Percentiles rank a stretch among this genome's conserved stretches.
Evolutionary conservation across 2,888 invertebrate genomes (phyloP).

Genomic region (Balanococcus diminutus): DNA sequence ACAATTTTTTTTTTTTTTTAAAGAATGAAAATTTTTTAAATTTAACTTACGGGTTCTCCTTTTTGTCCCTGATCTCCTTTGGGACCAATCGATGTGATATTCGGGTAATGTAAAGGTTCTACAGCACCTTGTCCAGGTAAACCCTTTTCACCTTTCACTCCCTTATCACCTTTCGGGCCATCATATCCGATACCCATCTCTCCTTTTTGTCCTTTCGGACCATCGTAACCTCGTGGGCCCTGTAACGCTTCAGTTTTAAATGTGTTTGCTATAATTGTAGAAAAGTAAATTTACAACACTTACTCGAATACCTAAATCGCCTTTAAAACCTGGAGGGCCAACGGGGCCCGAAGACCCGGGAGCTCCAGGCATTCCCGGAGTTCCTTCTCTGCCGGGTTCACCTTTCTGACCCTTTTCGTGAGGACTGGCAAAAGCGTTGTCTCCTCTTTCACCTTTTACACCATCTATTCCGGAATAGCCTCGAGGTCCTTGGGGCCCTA

Average conservation of each 20-base stretch:
- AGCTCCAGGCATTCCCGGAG: constrained; percentile 69
- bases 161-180: constrained; percentile 69
- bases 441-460: constrained; percentile 68
- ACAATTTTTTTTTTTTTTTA: too few species aligned
- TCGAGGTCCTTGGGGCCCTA: constrained; percentile 77
- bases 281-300: constrained; percentile 57
- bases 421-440: constrained; percentile 74
- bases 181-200: constrained; percentile 66
- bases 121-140: too few species aligned
- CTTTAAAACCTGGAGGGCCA: constrained; percentile 69
- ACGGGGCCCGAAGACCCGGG: constrained; percentile 70
- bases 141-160: constrained; percentile 71
- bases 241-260: constrained; percentile 60
- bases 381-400: constrained; percentile 79
- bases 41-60: constrained; percentile 58
- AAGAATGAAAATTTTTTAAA: too few species aligned
- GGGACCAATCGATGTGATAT: too few species aligned
- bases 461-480: constrained; percentile 72
- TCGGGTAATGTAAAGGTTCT: too few species aligned
- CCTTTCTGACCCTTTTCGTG: constrained; percentile 83
- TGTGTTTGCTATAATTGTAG: not conserved
- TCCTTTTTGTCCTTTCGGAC: constrained; percentile 67
- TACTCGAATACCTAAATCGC: constrained; percentile 69
- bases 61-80: constrained; percentile 60
- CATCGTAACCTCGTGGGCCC: constrained; percentile 74